These are phyloP conservation scores for Drosophila neutralis DNA, from an alignment of 2,888 invertebrate genomes.

Conservation along the genomic window DNA sequence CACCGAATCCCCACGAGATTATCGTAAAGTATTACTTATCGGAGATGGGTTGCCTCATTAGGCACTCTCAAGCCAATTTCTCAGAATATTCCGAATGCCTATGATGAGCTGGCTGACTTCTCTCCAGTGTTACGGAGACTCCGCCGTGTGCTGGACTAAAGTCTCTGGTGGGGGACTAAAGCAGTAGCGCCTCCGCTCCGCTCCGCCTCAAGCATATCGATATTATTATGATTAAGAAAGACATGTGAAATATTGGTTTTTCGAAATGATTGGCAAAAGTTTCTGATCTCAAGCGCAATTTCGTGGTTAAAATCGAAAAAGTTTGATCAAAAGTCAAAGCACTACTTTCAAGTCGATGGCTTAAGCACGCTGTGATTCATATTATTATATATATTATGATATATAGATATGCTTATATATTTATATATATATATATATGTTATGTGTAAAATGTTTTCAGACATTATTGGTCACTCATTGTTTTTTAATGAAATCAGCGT, in stretches of 20 bases:
- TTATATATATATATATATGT: neutral
- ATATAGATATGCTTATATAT: neutral
- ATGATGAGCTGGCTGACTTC: neutral
- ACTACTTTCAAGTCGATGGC: neutral
- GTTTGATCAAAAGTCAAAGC: neutral
- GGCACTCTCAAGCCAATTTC: neutral
- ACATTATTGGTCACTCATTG: neutral
- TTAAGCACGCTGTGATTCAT: neutral
- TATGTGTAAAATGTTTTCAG: neutral
- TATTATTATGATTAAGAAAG: slow-evolving; percentile 20
- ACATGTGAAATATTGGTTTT: neutral
- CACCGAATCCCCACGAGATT: neutral
- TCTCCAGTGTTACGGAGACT: neutral
- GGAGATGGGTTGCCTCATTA: neutral
- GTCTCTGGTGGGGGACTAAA: neutral
- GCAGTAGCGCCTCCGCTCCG: neutral
- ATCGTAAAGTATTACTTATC: neutral
- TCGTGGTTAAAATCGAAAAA: neutral
- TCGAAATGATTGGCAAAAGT: neutral
- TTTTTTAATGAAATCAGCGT: neutral
- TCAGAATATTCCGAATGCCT: neutral
- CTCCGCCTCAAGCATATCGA: slow-evolving; percentile 29
- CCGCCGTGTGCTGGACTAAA: neutral
- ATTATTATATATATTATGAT: neutral
- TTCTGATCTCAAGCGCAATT: neutral